Percentiles rank a stretch among this genome's conserved stretches.
Evolutionary conservation across 2,888 invertebrate species (phyloP).

Genomic region (Timema cristinae): DNA sequence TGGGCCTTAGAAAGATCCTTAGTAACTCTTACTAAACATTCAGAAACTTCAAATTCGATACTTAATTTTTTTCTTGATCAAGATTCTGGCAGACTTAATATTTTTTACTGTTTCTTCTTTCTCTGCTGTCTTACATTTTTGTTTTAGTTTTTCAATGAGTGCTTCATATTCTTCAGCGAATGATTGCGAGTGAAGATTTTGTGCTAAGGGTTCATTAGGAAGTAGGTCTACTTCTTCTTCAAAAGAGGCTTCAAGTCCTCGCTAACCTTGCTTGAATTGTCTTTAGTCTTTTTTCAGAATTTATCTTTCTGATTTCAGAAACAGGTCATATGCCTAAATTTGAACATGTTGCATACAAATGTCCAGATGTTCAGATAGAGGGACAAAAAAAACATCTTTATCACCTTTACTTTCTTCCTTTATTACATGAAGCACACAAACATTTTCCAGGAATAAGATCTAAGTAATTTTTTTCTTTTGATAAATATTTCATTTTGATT

Average conservation of each 20-base stretch:
- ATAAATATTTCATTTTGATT: too few relatives aligned
- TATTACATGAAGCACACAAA: too few relatives aligned
- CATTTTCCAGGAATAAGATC: too few relatives aligned
- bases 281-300: slow-evolving; percentile 1
- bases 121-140: neutral
- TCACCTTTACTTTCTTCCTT: too few relatives aligned
- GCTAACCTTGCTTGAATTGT: neutral
- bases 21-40: neutral
- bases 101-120: slow-evolving; percentile 1
- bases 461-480: too few relatives aligned
- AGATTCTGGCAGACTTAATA: neutral
- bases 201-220: neutral
- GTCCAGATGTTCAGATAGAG: neutral
- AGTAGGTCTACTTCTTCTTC: neutral
- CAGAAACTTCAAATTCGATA: slow-evolving; percentile 3
- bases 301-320: slow-evolving; percentile 1
- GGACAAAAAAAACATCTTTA: too few relatives aligned
- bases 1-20: neutral
- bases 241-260: neutral
- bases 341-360: neutral
- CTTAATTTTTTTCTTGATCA: neutral
- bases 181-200: neutral
- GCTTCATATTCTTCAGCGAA: neutral
- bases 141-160: neutral
- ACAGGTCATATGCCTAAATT: neutral